Conservation (phyloP, 2,888 invertebrate species). For the Chrysolina oricalcia region DNA sequence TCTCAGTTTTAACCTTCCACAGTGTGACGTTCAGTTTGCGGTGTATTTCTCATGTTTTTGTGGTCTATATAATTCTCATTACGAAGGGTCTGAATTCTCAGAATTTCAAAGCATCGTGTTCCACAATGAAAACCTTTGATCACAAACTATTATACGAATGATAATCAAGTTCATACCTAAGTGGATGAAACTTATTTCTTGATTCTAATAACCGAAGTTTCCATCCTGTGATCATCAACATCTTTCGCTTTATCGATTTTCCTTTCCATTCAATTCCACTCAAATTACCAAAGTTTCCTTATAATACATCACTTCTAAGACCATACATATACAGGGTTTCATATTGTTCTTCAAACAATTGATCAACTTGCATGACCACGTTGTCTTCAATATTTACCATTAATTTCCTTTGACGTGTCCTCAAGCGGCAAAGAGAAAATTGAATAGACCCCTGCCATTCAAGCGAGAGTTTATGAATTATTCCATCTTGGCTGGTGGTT, state of each 20-base stretch:
- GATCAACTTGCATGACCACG: constrained; percentile 36
- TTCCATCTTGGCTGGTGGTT: constrained; percentile 2
- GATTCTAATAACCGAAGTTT: constrained; percentile 10
- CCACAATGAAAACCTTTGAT: not conserved
- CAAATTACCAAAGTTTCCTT: constrained; percentile 15
- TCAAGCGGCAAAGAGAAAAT: constrained; percentile 18
- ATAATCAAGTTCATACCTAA: not conserved
- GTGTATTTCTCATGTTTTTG: too few relatives aligned
- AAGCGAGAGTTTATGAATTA: constrained; percentile 1
- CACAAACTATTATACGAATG: not conserved
- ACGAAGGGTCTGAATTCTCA: too few relatives aligned
- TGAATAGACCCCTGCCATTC: constrained; percentile 19
- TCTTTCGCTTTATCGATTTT: constrained; percentile 1
- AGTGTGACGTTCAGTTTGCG: too few relatives aligned
- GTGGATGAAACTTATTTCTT: not conserved
- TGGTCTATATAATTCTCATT: too few relatives aligned
- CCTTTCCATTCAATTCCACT: constrained; percentile 13
- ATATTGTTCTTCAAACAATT: constrained; percentile 41
- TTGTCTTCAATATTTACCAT: constrained; percentile 36
- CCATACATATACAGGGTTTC: constrained; percentile 26
- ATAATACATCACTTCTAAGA: constrained; percentile 2
- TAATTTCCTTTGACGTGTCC: constrained; percentile 46
- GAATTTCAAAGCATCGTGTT: not conserved
- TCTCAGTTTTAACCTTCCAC: too few relatives aligned
- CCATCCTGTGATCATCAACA: constrained; percentile 1